Conservation (phyloP, 1,140 invertebrate genomes). For the Eumaeus atala region DNA sequence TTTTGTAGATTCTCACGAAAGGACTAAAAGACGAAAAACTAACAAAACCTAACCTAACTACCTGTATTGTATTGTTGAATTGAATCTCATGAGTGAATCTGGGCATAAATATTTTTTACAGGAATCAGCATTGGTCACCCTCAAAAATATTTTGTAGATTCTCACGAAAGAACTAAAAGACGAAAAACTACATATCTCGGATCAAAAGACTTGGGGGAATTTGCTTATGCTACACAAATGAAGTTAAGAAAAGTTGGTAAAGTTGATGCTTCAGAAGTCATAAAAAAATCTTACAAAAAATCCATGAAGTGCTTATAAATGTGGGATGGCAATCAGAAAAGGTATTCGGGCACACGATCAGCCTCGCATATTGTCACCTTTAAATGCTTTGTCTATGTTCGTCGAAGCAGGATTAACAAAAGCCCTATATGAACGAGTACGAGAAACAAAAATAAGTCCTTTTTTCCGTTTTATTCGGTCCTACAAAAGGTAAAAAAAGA, state of each 20-base stretch:
- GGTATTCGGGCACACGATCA: slow-evolving; percentile 19
- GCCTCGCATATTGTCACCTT: slow-evolving; percentile 19
- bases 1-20: not conserved
- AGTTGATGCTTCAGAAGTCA: slow-evolving; percentile 19
- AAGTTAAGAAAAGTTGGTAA: slow-evolving; percentile 19
- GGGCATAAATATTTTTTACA: not conserved
- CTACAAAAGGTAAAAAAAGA: slow-evolving; percentile 21
- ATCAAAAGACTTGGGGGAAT: slow-evolving; percentile 18
- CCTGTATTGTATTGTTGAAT: too few species aligned
- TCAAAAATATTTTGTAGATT: slow-evolving; percentile 1
- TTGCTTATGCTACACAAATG: slow-evolving; percentile 31
- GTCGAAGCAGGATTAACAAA: slow-evolving; percentile 26
- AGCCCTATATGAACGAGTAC: slow-evolving; percentile 21
- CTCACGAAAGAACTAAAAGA: slow-evolving; percentile 1
- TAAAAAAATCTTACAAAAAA: slow-evolving; percentile 21
- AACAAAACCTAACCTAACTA: too few species aligned
- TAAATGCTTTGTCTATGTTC: slow-evolving; percentile 28
- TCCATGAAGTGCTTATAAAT: slow-evolving; percentile 20
- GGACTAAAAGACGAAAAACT: slow-evolving; percentile 23
- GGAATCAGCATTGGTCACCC: slow-evolving; percentile 2
- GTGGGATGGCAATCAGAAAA: slow-evolving; percentile 25
- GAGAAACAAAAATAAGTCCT: slow-evolving; percentile 21
- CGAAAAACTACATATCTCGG: slow-evolving; percentile 32
- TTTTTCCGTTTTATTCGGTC: slow-evolving; percentile 18
- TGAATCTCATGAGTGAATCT: too few species aligned